A percentile compares a stretch with the other conserved stretches of the same genome.
Evolutionary conservation across 2,113 vertebrate genomes (phyloP).

Genomic region (Holacanthus passer): DNA sequence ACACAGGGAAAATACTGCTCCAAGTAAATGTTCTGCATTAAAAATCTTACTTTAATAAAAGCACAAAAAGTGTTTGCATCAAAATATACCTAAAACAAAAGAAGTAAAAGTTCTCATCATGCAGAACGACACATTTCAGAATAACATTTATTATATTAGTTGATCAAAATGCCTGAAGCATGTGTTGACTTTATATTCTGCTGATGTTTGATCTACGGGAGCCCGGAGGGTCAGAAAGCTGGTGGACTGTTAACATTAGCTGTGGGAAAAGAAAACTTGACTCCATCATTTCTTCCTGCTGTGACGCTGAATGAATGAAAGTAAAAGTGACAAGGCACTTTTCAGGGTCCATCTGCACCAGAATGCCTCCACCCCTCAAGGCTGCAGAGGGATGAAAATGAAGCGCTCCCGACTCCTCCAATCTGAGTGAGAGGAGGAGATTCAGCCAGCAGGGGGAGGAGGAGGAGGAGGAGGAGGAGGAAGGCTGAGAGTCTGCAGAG

Average conservation of each 20-base stretch:
- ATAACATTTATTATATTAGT: no score
- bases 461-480: background rate
- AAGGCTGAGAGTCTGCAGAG: slow-evolving; percentile 53
- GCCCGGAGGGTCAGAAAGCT: background rate
- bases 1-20: no score
- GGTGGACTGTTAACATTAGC: no score
- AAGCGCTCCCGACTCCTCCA: slow-evolving; percentile 21
- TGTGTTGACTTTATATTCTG: no score
- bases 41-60: no score
- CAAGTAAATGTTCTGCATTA: no score
- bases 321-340: slow-evolving; percentile 46
- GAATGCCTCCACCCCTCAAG: slow-evolving; percentile 30
- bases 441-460: background rate
- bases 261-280: background rate
- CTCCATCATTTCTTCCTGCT: background rate
- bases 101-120: no score
- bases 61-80: no score
- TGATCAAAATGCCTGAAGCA: no score
- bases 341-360: background rate
- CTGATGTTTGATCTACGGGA: background rate
- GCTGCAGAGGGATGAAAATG: accelerated
- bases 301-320: no score
- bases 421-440: slow-evolving; percentile 43
- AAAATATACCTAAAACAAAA: no score
- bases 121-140: no score